Percentiles rank a stretch among this genome's conserved stretches.
phyloP scores from a whole-genome alignment of 2,888 invertebrate genomes.

The Coleophora deauratella region DNA sequence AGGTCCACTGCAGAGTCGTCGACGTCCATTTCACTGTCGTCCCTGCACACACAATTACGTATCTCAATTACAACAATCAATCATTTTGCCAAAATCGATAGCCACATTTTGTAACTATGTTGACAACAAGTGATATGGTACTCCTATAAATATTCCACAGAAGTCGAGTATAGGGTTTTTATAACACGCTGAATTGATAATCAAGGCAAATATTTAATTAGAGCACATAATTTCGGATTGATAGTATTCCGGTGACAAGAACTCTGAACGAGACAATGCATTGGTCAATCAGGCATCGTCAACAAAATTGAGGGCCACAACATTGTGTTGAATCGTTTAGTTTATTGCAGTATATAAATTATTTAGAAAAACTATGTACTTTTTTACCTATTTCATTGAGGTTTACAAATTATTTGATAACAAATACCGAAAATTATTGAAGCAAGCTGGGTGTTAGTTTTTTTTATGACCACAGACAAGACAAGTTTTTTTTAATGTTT shows the following conservation, averaged over 20 bases:
- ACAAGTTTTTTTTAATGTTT: too few species aligned
- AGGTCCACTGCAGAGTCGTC: conserved; percentile 93
- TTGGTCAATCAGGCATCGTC: conserved; percentile 5
- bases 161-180: too few species aligned
- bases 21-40: conserved; percentile 83
- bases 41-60: conserved; percentile 35
- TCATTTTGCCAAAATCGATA: conserved; percentile 17
- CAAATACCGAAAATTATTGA: too few species aligned
- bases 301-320: not conserved
- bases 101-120: conserved; percentile 1
- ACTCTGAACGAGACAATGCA: conserved; percentile 4
- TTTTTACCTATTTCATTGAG: conserved; percentile 10
- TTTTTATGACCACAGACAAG: too few species aligned
- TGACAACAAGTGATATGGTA: conserved; percentile 4
- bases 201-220: conserved; percentile 18
- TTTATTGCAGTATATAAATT: too few species aligned
- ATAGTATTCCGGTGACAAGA: conserved; percentile 7
- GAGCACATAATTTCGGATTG: conserved; percentile 13
- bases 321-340: too few species aligned
- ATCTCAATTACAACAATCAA: conserved; percentile 15
- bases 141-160: too few species aligned
- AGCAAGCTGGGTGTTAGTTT: too few species aligned
- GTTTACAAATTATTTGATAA: too few species aligned
- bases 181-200: conserved; percentile 4
- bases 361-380: not conserved